phyloP scores from a whole-genome alignment of 2,113 vertebrate species.

The Eubucco bourcierii region DNA sequence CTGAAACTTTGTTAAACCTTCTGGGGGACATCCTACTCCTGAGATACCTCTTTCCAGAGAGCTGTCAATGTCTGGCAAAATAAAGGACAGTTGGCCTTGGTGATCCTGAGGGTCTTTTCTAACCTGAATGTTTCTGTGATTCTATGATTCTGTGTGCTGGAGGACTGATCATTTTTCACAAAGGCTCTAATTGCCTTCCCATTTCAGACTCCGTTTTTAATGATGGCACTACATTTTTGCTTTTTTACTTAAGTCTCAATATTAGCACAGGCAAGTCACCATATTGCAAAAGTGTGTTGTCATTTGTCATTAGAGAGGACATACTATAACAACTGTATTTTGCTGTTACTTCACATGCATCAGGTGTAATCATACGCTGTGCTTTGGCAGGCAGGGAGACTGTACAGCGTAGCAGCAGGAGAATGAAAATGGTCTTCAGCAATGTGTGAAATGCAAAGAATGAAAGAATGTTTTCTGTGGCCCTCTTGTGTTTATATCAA shows the following conservation, averaged over 20 bases:
- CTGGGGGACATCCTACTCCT: not conserved
- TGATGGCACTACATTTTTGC: not conserved
- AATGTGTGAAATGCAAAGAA: constrained; percentile 23
- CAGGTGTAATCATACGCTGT: not conserved
- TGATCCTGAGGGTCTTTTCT: not conserved
- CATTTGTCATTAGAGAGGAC: not conserved
- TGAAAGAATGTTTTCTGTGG: constrained; percentile 52
- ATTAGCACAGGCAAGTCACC: not conserved
- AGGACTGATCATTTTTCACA: not conserved
- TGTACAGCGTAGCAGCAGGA: not conserved
- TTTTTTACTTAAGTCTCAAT: not conserved
- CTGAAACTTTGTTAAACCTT: not conserved
- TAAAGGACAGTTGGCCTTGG: not conserved
- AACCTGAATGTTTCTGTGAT: no score
- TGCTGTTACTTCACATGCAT: not conserved
- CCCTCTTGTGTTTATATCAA: constrained; percentile 66
- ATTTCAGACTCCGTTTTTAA: not conserved
- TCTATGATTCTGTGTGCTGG: no score
- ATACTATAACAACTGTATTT: not conserved
- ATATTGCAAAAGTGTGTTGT: not conserved
- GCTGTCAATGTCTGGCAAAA: not conserved
- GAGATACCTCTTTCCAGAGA: not conserved
- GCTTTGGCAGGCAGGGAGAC: constrained; percentile 1
- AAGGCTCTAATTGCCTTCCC: not conserved
- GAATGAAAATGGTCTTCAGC: not conserved